These are phyloP conservation scores for Mongoloraphidia duomilia DNA, from an alignment of 2,888 invertebrate species.

Conservation along the genomic window DNA sequence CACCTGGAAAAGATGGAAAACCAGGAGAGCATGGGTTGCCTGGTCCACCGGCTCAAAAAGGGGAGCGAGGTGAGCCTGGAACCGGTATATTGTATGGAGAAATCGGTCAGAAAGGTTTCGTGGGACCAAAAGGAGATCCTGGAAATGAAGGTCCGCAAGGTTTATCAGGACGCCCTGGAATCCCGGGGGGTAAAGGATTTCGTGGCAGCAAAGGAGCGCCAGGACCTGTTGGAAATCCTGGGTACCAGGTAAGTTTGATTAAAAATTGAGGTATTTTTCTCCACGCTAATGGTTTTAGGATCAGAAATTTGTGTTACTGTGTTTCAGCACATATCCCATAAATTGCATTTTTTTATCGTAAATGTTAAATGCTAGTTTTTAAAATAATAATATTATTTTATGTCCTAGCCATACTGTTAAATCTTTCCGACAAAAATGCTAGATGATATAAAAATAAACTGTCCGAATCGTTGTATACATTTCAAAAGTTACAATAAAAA, in stretches of 20 bases:
- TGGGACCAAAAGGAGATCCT: conserved; percentile 26
- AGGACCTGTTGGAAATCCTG: conserved; percentile 19
- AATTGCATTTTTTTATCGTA: too few relatives aligned
- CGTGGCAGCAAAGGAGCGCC: conserved; percentile 27
- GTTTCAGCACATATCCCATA: too few relatives aligned
- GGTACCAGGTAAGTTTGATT: conserved; percentile 13
- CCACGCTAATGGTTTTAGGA: too few relatives aligned
- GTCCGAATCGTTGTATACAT: too few relatives aligned
- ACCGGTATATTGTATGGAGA: conserved; percentile 34
- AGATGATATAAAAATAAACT: too few relatives aligned
- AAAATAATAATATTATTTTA: too few relatives aligned
- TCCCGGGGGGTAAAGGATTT: conserved; percentile 23
- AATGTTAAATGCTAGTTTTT: too few relatives aligned
- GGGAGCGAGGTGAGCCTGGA: conserved; percentile 41
- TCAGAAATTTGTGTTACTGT: too few relatives aligned
- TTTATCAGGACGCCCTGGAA: conserved; percentile 22
- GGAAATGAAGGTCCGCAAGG: conserved; percentile 29
- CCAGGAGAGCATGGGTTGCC: conserved; percentile 21
- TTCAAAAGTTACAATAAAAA: too few relatives aligned
- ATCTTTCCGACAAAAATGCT: too few relatives aligned
- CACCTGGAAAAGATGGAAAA: conserved; percentile 22
- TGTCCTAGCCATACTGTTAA: too few relatives aligned
- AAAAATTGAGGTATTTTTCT: too few relatives aligned
- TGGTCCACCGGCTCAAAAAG: conserved; percentile 30
- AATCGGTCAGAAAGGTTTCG: conserved; percentile 27